A percentile compares a stretch with the other conserved stretches of the same genome.
These are phyloP conservation scores for Eulimnadia texana DNA, from an alignment of 1,140 invertebrate genomes.

Conservation along the genomic window DNA sequence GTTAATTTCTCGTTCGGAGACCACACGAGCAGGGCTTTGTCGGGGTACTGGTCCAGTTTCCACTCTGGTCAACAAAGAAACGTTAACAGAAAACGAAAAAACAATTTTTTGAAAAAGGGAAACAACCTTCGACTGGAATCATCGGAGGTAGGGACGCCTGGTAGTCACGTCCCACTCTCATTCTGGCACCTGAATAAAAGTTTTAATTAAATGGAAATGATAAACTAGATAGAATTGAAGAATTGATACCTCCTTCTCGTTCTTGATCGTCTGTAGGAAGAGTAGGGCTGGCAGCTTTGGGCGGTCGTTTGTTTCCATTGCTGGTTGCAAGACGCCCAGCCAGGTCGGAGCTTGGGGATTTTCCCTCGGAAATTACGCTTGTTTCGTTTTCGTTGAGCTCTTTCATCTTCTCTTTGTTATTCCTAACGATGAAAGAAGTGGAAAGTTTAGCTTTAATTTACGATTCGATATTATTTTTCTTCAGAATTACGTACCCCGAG, in stretches of 20 bases:
- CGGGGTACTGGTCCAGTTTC: conserved; percentile 38
- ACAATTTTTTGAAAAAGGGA: conserved; percentile 10
- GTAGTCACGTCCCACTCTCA: conserved; percentile 82
- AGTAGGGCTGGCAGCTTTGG: not conserved
- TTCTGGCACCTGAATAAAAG: conserved; percentile 52
- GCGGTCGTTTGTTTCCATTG: not conserved
- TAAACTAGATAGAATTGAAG: not conserved
- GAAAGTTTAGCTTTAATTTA: too few relatives aligned
- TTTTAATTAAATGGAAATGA: not conserved
- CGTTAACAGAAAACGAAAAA: conserved; percentile 3
- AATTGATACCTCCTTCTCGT: not conserved
- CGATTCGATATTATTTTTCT: too few relatives aligned
- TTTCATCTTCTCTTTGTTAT: not conserved
- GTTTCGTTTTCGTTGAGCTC: not conserved
- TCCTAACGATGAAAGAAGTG: not conserved
- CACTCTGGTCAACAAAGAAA: conserved; percentile 27
- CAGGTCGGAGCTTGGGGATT: not conserved
- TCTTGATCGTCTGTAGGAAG: not conserved
- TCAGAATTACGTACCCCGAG: too few relatives aligned
- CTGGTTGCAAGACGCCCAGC: not conserved
- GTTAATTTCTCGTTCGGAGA: conserved; percentile 76
- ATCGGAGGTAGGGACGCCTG: conserved; percentile 81
- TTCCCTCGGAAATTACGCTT: not conserved
- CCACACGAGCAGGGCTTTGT: conserved; percentile 87
- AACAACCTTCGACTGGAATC: conserved; percentile 39